A percentile compares a stretch with the other conserved stretches of the same genome.
phyloP scores from a whole-genome alignment of 1,140 invertebrate species.

The Drosophila pandora region DNA sequence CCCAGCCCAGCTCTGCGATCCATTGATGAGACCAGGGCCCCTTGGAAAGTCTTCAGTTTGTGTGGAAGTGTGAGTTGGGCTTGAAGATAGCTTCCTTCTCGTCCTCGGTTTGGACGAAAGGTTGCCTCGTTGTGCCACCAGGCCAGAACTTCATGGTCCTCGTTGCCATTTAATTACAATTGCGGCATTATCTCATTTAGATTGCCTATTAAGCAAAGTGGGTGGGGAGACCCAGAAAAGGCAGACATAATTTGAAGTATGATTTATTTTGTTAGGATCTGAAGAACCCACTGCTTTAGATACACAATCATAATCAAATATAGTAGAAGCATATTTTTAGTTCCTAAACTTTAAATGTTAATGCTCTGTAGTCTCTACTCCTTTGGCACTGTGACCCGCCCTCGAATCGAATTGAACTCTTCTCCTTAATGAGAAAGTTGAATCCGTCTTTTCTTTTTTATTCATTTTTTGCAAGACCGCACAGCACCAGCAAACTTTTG shows the following conservation, averaged over 20 bases:
- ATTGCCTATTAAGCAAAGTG: constrained; percentile 63
- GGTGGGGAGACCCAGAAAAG: background rate
- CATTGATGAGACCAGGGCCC: constrained; percentile 57
- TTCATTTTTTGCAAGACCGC: constrained; percentile 33
- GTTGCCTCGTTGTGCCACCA: constrained; percentile 23
- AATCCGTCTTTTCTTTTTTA: constrained; percentile 8
- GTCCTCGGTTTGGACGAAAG: constrained; percentile 26
- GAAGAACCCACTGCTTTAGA: too few relatives aligned
- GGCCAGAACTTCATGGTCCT: constrained; percentile 15
- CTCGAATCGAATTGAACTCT: constrained; percentile 60
- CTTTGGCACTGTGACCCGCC: constrained; percentile 37
- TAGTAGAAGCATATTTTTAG: too few relatives aligned
- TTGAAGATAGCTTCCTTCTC: constrained; percentile 25
- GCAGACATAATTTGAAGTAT: constrained; percentile 1
- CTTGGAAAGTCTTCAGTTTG: constrained; percentile 3
- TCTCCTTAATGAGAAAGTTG: constrained; percentile 73
- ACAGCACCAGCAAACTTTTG: constrained; percentile 68
- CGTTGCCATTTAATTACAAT: constrained; percentile 81
- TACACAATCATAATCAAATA: too few relatives aligned
- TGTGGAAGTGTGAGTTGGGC: constrained; percentile 19
- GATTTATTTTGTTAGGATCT: constrained; percentile 5
- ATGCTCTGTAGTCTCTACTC: background rate
- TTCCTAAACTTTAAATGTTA: background rate
- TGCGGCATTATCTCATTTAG: constrained; percentile 68
- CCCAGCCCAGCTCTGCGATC: constrained; percentile 27